Base-by-base conservation (phyloP, 2,113 vertebrate genomes). In the Saccopteryx bilineata region DNA sequence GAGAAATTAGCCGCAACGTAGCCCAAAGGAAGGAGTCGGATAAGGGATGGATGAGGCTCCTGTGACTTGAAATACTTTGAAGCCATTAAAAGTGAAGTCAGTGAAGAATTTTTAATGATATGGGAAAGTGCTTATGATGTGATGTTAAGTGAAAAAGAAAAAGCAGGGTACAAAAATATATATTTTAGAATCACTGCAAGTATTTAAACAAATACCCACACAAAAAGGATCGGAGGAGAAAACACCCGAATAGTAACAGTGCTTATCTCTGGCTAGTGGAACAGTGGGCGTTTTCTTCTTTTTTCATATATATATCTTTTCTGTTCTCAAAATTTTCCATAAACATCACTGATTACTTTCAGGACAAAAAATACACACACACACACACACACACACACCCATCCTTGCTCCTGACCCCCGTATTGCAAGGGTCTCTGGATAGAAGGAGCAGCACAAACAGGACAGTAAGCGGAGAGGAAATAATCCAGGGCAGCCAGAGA, bases 21-120 rank as follows among this genome's bases (percentile, higher is more conserved):
- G 19, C 61, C n/a, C 1, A 26, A 50, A 76, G 82, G 12, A 52
- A 78, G 68, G 93, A 68, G 24, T 33, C 14, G n/a, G 61, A 60
- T 39, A 31, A 78, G 63, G 68, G 71, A 66, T 60, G 87, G 88
- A 58, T 7, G 82, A 75, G 61, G 76, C 80, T 54, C 65, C 94
- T 11, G 1, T 23, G 87, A 50, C 50, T 15, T 71, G 85, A 76
- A 95, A 39, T 94, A 69, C 58, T 95, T 66, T 28, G 18, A 26
- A 82, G 68, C 84, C 94, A 85, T 79, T 92, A 79, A 91, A 95
- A 86, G 72, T 63, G 76, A 92, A 94, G 87, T 90, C 93, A 76
- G 33, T 3, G 39, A 85, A 92, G 87, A 61, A 61, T 23, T 85
- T 87, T 79, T 71, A 96, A 92, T 63, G 54, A 66, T 46, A 28